Evolutionary conservation across 2,888 invertebrate species (phyloP).

Genomic region (Cryptophagus acutangulus): DNA sequence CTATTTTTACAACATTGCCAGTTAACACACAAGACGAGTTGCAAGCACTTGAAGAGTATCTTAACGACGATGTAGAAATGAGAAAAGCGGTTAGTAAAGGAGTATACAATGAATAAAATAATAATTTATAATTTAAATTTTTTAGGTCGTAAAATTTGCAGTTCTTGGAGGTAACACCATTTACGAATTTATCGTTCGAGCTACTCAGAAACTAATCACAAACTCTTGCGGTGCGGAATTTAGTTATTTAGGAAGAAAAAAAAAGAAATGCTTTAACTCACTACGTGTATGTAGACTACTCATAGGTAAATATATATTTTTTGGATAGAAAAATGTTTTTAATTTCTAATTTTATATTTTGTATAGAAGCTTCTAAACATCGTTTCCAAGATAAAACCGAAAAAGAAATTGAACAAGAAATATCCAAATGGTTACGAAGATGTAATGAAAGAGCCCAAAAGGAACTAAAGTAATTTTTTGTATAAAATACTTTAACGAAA

Average conservation of each 20-base stretch:
- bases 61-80: not conserved
- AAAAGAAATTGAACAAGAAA: not conserved
- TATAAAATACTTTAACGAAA: too few relatives aligned
- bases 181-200: slow-evolving; percentile 1
- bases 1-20: not conserved
- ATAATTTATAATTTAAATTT: too few relatives aligned
- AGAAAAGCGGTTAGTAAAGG: too few relatives aligned
- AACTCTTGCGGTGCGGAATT: not conserved
- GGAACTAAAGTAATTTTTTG: not conserved
- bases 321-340: not conserved
- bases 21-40: slow-evolving; percentile 1
- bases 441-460: not conserved
- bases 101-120: too few relatives aligned
- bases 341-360: not conserved
- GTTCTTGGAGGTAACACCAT: too few relatives aligned
- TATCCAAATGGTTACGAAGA: not conserved
- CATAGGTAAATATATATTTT: not conserved
- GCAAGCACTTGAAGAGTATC: not conserved
- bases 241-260: slow-evolving; percentile 1
- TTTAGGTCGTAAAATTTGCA: too few relatives aligned
- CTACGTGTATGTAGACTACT: not conserved
- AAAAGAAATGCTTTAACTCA: not conserved
- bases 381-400: not conserved
- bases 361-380: not conserved
- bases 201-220: not conserved